phyloP scores from a whole-genome alignment of 2,113 vertebrate genomes.

The Cynopterus brachyotis region DNA sequence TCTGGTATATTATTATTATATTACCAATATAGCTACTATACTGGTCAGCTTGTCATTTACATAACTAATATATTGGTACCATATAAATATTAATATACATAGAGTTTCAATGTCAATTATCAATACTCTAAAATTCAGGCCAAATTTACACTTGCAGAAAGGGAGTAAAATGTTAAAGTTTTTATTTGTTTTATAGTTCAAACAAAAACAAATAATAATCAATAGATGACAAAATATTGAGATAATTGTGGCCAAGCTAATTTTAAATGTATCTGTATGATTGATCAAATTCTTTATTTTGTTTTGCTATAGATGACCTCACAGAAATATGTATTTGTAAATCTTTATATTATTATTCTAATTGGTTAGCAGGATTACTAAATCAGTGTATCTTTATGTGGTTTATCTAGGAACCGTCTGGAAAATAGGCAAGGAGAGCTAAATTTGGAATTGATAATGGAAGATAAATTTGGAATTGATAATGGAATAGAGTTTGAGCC shows the following conservation, averaged over 20 bases:
- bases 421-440: conserved; percentile 19
- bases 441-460: too few species aligned
- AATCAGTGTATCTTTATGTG: neutral
- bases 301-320: neutral
- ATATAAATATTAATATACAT: neutral
- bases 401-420: neutral
- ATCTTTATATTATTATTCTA: neutral
- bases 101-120: neutral
- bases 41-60: neutral
- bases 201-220: neutral
- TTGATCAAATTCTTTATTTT: neutral
- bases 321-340: neutral
- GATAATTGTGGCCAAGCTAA: conserved; percentile 5
- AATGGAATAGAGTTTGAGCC: neutral
- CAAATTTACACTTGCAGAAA: conserved; percentile 21
- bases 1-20: neutral
- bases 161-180: neutral
- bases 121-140: conserved; percentile 11
- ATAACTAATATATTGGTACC: neutral
- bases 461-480: conserved; percentile 4
- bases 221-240: neutral
- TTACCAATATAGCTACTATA: neutral
- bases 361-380: neutral
- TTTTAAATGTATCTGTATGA: neutral
- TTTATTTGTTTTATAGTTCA: conserved; percentile 17